Conservation (phyloP, 2,888 invertebrate genomes). For the Copidosoma aretas region DNA sequence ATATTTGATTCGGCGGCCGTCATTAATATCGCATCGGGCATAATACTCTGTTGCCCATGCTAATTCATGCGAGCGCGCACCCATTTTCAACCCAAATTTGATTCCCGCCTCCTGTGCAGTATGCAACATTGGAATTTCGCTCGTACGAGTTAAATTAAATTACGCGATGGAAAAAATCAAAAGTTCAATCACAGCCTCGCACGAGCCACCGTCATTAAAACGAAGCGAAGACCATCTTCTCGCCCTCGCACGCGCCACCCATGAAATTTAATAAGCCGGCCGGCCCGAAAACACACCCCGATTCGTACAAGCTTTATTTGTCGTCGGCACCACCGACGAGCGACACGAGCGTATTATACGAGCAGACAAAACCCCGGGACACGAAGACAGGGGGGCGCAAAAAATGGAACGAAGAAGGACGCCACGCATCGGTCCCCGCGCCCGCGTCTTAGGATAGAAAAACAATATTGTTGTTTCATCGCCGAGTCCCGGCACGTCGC, state of each 20-base stretch:
- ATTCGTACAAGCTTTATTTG: conserved; percentile 26
- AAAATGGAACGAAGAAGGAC: too few relatives aligned
- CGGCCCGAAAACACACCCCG: conserved; percentile 22
- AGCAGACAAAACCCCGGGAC: neutral
- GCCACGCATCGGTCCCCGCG: too few relatives aligned
- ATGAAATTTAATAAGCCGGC: conserved; percentile 34
- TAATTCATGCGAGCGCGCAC: neutral
- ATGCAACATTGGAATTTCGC: too few relatives aligned
- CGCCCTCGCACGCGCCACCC: conserved; percentile 3
- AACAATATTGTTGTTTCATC: conserved; percentile 61
- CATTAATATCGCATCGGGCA: conserved; percentile 5
- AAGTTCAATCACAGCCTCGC: conserved; percentile 12
- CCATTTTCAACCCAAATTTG: neutral
- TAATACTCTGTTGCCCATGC: neutral
- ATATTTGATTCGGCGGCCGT: neutral
- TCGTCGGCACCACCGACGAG: neutral
- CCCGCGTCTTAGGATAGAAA: conserved; percentile 46
- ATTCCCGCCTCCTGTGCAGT: conserved; percentile 2
- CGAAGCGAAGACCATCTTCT: neutral
- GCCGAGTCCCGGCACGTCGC: conserved; percentile 57
- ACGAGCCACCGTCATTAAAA: too few relatives aligned
- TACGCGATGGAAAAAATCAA: too few relatives aligned
- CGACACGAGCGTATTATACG: neutral
- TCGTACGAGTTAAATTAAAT: too few relatives aligned
- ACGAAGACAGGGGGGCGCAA: neutral